Base-by-base conservation (phyloP, 2,113 vertebrate genomes). In the Craseonycteris thonglongyai region DNA sequence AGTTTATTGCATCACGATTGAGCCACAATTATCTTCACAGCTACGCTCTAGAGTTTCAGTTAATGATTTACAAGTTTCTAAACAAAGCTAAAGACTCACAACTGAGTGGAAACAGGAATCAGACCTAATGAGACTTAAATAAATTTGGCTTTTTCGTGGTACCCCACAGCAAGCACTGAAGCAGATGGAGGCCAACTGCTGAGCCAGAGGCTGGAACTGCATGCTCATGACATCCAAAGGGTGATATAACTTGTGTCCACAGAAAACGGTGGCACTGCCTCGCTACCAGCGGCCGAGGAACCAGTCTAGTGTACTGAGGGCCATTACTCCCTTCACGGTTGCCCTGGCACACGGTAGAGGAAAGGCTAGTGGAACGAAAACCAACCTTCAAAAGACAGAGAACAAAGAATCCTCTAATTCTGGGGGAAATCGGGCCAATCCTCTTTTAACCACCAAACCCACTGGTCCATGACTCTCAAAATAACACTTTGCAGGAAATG, bases 21-120 rank as follows among this genome's bases (percentile, higher is more conserved):
- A 97, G 95, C 91, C 95, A 97, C 97, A 97, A 89, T 98, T 98
- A 92, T 97, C 97, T 98, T 98, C 97, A 97, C 96, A 97, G 97
- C 95, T 97, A 95, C 93, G 93, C 92, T 98, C 93, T 97, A 85
- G 94, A 97, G 95, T 98, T 96, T 97, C 95, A 92, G 80, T 96
- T 98, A 97, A 97, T 97, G 97, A 97, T 97, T 98, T 95, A 95
- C 96, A 97, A 96, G 95, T 97, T 97, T 97, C 96, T 96, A 97
- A 93, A 95, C 97, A 97, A 97, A 96, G 75, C 84, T 81, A 59
- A 96, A 97, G 96, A 95, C 86, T 80, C 93, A 49, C 49, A 93
- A 88, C n/a, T 90, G 79, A 88, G 54, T 96, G 91, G 59, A 94
- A 96, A 88, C 79, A 92, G 76, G 33, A 86, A 72, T 33, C 82